Percentiles rank a stretch among this genome's conserved stretches.
Evolutionary conservation across 2,797 vertebrate species (phyloP).

Genomic region (Psittacula derbiana): DNA sequence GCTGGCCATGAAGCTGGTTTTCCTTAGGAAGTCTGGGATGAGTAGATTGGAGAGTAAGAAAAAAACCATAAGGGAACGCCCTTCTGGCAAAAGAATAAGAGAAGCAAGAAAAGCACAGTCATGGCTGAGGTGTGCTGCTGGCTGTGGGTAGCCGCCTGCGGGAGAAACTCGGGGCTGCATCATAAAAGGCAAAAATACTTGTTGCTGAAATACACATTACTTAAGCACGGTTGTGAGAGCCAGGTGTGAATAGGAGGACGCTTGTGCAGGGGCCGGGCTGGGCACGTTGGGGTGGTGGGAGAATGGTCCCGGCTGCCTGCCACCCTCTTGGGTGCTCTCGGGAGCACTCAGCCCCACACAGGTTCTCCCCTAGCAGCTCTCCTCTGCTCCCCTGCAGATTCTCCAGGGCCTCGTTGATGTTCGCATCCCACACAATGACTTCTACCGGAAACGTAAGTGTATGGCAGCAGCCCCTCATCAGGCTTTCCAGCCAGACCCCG

Average conservation of each 20-base stretch:
- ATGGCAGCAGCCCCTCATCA: neutral
- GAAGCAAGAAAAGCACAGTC: neutral
- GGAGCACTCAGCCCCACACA: rapidly evolving
- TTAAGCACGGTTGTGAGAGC: neutral
- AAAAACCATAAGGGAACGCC: neutral
- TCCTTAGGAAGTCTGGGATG: slow-evolving; percentile 47
- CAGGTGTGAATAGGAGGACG: neutral
- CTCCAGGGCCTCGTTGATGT: slow-evolving; percentile 94
- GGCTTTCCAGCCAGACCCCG: rapidly evolving
- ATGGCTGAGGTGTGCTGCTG: neutral
- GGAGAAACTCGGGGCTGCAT: neutral
- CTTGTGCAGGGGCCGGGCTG: rapidly evolving
- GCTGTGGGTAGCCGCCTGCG: neutral
- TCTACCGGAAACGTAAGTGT: slow-evolving; percentile 89
- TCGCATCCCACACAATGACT: slow-evolving; percentile 91
- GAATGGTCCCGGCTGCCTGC: rapidly evolving
- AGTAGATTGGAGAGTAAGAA: slow-evolving; percentile 14
- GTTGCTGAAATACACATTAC: neutral
- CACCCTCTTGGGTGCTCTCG: rapidly evolving
- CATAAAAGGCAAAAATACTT: neutral
- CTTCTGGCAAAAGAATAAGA: neutral
- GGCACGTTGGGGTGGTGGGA: rapidly evolving
- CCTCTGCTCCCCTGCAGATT: slow-evolving; percentile 78
- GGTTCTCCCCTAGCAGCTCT: neutral
- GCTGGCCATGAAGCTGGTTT: slow-evolving; percentile 4